Base-by-base conservation (phyloP, 2,888 invertebrate genomes). In the Agonum fuliginosum region DNA sequence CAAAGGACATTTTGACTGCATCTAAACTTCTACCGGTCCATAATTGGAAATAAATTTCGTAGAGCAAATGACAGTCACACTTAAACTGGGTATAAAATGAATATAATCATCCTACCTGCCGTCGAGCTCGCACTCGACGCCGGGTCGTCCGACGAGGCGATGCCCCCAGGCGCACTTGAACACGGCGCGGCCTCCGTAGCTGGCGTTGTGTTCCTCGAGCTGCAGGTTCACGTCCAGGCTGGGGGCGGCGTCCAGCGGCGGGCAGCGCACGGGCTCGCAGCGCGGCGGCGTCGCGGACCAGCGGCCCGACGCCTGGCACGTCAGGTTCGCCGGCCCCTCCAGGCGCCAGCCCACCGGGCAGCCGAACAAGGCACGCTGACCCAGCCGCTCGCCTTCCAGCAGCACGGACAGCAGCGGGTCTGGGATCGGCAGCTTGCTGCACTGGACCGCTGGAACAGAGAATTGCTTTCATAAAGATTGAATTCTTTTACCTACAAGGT, bases 151-250 rank as follows among this genome's bases (percentile, higher is more conserved):
- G 70, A 90, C 89, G 70, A 96, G 89, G 79, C 91, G 89, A 86
- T 95, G 94, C 75, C 96, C 95, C 93, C 94, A 95, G 79, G 94
- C 91, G 84, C 96, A 96, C 80, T 92, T 91, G 88, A 96, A 96
- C 81, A 93, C 90, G 10, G 94, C 94, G 70, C 93, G 90, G 4
- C 95, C 95, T 71, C 95, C 95, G 83, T 92, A 94, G 81, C 93
- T 94, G 78, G 94, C 92, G 87, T 95, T 95, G 86, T 94, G 91
- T 83, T 95, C 94, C 78, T 93, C 90, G 80, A 95, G 88, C 83
- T 91, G 92, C 58, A 96, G 88, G 84, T 93, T 93, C 0, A 93
- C 91, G 81, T 94, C 93, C 51, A 77, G 19, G 1, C 24, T 19
- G 71, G 94, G 88, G 51, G 90, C 88, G 0, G 93, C 87, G 80